These are phyloP conservation scores for Nilaparvata lugens DNA, from an alignment of 1,140 invertebrate genomes.

Conservation along the genomic window DNA sequence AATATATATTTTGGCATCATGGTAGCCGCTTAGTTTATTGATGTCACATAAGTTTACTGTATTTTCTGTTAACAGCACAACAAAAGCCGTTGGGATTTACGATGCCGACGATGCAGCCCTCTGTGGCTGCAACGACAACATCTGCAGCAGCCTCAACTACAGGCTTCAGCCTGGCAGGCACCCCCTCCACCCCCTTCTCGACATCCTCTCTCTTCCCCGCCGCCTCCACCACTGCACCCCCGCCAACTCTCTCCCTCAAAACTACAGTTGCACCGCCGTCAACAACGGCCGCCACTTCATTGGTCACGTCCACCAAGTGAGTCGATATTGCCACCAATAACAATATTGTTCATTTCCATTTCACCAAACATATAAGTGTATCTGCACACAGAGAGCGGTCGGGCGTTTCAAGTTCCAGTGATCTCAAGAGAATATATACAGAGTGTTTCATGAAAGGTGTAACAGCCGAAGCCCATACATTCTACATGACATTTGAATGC, in stretches of 20 bases:
- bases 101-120: conserved; percentile 8
- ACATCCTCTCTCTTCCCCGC: conserved; percentile 19
- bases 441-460: too few relatives aligned
- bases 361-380: too few relatives aligned
- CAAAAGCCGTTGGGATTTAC: conserved; percentile 4
- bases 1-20: not conserved
- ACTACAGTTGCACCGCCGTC: not conserved
- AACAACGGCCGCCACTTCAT: not conserved
- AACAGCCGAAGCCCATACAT: not conserved
- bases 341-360: too few relatives aligned
- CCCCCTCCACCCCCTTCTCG: conserved; percentile 30
- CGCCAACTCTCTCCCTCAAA: not conserved
- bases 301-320: conserved; percentile 19
- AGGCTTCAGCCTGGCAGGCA: conserved; percentile 32
- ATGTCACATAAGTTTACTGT: conserved; percentile 2
- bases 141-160: conserved; percentile 35
- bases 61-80: conserved; percentile 1
- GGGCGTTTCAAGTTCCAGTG: too few relatives aligned
- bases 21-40: not conserved
- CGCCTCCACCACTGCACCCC: conserved; percentile 32
- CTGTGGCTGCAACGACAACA: conserved; percentile 11
- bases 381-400: too few relatives aligned
- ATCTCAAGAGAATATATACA: too few relatives aligned
- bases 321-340: too few relatives aligned
- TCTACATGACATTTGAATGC: too few relatives aligned